Evolutionary conservation across 2,797 vertebrate genomes (phyloP).

Genomic region (Chrysocyon brachyurus): DNA sequence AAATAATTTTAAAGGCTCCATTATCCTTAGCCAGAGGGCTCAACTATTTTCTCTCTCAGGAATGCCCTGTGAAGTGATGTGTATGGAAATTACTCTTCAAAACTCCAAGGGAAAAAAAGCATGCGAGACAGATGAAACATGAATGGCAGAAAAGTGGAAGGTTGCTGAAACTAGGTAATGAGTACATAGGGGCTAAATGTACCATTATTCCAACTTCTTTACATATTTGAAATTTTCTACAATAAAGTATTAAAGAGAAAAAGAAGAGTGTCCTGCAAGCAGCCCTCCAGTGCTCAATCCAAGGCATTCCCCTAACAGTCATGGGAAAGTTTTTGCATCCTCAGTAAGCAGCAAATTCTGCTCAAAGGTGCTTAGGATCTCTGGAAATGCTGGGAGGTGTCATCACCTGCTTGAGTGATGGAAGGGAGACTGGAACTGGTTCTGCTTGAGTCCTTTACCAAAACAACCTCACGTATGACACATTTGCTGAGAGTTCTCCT

Average conservation of each 20-base stretch:
- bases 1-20: neutral
- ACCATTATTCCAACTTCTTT: neutral
- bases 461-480: neutral
- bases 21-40: neutral
- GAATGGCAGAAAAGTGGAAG: neutral
- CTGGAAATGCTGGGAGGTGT: neutral
- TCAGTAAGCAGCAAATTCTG: neutral
- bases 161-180: neutral
- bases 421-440: too few species aligned
- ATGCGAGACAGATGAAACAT: neutral
- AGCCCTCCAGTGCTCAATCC: neutral
- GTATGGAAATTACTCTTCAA: neutral
- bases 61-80: neutral
- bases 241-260: neutral
- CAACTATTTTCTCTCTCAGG: neutral
- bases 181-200: neutral
- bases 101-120: neutral
- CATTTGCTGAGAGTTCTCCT: neutral
- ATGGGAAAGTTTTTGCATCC: neutral
- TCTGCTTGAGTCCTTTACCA: neutral
- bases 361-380: neutral
- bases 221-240: neutral
- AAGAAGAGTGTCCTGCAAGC: neutral
- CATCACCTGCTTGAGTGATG: too few species aligned
- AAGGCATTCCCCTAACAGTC: neutral